Percentiles rank a stretch among this genome's conserved stretches.
Conservation (phyloP, 2,888 invertebrate species). For the Drosophila subquinaria region DNA sequence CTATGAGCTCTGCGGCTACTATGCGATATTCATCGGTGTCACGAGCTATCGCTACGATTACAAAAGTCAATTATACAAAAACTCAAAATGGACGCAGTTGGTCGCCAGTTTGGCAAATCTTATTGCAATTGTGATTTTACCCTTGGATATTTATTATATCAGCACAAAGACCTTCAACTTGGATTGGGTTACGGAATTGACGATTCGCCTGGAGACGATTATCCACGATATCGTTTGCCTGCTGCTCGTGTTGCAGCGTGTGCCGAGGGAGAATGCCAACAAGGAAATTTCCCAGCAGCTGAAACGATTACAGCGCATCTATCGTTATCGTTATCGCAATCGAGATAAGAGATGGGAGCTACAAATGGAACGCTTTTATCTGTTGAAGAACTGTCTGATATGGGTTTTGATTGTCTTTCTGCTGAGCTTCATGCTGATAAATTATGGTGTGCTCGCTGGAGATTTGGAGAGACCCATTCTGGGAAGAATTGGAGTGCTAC, state of each 20-base stretch:
- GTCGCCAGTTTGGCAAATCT: conserved; percentile 40
- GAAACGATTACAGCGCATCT: conserved; percentile 12
- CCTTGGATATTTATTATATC: not conserved
- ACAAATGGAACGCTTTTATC: conserved; percentile 21
- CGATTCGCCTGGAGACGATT: conserved; percentile 4
- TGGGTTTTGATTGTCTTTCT: conserved; percentile 9
- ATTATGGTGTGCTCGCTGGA: not conserved
- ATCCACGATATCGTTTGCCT: conserved; percentile 32
- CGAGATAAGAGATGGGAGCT: not conserved
- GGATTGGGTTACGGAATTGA: not conserved
- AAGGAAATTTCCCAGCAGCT: conserved; percentile 4
- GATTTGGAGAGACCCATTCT: fast-evolving
- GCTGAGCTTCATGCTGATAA: not conserved
- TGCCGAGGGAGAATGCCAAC: conserved; percentile 26
- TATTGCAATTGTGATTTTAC: fast-evolving
- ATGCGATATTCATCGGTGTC: conserved; percentile 43
- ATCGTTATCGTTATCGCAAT: conserved; percentile 14
- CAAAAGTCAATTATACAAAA: conserved; percentile 4
- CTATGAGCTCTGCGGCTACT: conserved; percentile 28
- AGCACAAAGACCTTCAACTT: not conserved
- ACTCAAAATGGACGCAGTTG: conserved; percentile 29
- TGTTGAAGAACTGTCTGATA: conserved; percentile 26
- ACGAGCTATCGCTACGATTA: conserved; percentile 56
- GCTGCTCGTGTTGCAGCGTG: conserved; percentile 32
- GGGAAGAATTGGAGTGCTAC: not conserved